phyloP scores from a whole-genome alignment of 92 coral and sea anemone genomes.

The Zoanthus sociatus region DNA sequence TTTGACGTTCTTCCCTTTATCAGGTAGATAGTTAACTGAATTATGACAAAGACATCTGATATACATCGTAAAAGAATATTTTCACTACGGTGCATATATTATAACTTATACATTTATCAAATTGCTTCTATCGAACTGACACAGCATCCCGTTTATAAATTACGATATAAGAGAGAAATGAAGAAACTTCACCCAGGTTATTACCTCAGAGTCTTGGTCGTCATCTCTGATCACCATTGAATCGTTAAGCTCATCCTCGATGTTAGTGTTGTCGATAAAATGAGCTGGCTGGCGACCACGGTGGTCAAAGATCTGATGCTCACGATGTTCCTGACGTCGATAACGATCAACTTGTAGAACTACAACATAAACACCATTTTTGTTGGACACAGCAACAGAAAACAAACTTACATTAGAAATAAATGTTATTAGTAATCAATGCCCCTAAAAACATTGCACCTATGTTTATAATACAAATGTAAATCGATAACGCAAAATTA shows the following conservation, averaged over 20 bases:
- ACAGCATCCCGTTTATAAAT: too few species aligned
- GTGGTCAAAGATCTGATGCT: constrained; percentile 12
- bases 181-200: neutral
- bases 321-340: constrained; percentile 42
- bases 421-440: neutral
- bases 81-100: too few species aligned
- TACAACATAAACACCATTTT: neutral
- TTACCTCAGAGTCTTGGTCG: constrained; percentile 84
- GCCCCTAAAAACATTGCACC: neutral
- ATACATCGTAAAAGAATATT: too few species aligned
- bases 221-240: constrained; percentile 84
- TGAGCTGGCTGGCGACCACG: neutral
- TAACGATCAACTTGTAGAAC: constrained; percentile 38
- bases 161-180: neutral
- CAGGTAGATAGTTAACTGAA: too few species aligned
- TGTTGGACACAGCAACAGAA: neutral
- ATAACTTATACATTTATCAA: too few species aligned
- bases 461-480: neutral
- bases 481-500: too few species aligned
- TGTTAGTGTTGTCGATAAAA: constrained; percentile 36
- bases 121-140: too few species aligned
- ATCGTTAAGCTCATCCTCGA: constrained; percentile 65
- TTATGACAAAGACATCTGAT: too few species aligned
- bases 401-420: neutral
- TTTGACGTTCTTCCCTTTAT: too few species aligned